phyloP scores from a whole-genome alignment of 2,888 invertebrate genomes.

The Drosophila kanekoi region DNA sequence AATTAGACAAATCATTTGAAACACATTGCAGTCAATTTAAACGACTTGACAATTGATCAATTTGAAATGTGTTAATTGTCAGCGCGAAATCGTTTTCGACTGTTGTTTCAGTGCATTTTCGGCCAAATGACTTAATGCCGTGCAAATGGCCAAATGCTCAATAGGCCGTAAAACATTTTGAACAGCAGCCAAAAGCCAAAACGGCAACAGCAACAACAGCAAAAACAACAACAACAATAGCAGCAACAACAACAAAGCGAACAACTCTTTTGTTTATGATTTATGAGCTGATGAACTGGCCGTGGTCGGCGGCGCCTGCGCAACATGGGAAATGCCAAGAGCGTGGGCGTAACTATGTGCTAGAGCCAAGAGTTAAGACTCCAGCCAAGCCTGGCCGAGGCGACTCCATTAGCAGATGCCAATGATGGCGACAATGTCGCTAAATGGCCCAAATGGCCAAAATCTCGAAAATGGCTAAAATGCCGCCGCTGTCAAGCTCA shows the following conservation, averaged over 20 bases:
- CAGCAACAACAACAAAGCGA: slow-evolving; percentile 33
- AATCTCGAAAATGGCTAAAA: slow-evolving; percentile 17
- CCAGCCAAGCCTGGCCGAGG: slow-evolving; percentile 8
- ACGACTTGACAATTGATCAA: slow-evolving; percentile 26
- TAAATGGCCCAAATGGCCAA: slow-evolving; percentile 50
- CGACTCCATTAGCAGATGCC: slow-evolving; percentile 45
- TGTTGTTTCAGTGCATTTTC: slow-evolving; percentile 40
- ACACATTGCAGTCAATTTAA: not conserved
- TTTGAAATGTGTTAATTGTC: slow-evolving; percentile 35
- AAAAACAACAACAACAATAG: slow-evolving; percentile 12
- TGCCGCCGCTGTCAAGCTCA: slow-evolving; percentile 40
- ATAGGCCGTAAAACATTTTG: slow-evolving; percentile 51
- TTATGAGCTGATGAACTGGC: slow-evolving; percentile 68
- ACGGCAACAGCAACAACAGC: slow-evolving; percentile 31
- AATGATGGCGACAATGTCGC: slow-evolving; percentile 49
- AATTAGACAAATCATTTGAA: not conserved
- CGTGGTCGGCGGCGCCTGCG: slow-evolving; percentile 37
- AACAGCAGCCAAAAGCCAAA: slow-evolving; percentile 50
- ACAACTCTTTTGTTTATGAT: slow-evolving; percentile 56
- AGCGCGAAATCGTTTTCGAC: slow-evolving; percentile 29
- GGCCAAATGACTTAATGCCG: slow-evolving; percentile 55
- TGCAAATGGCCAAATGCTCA: slow-evolving; percentile 60
- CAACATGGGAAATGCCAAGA: slow-evolving; percentile 58
- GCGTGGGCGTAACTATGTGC: slow-evolving; percentile 52
- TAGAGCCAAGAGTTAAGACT: slow-evolving; percentile 29